A percentile compares a stretch with the other conserved stretches of the same genome.
These are phyloP conservation scores for Drosophila diplacantha DNA, from an alignment of 2,888 invertebrate species.

Conservation along the genomic window DNA sequence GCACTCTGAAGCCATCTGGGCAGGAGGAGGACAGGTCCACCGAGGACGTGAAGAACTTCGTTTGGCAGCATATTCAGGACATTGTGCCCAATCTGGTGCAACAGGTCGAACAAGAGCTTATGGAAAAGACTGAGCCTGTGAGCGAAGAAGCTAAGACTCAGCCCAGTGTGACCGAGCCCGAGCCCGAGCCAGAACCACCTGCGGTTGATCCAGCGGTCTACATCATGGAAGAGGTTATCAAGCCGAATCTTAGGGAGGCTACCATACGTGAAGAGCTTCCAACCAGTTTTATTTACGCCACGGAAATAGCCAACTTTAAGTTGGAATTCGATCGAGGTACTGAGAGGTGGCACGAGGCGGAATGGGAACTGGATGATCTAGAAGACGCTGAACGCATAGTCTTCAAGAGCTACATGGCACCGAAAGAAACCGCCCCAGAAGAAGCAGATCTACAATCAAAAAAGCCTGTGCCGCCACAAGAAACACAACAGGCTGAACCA, in stretches of 20 bases:
- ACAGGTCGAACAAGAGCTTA: conserved; percentile 76
- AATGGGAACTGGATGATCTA: conserved; percentile 53
- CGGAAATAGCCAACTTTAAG: conserved; percentile 69
- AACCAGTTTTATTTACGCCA: conserved; percentile 60
- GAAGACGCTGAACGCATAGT: conserved; percentile 53
- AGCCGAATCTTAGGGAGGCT: conserved; percentile 71
- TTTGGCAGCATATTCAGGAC: conserved; percentile 78
- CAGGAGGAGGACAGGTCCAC: conserved; percentile 44
- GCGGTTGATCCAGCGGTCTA: conserved; percentile 58
- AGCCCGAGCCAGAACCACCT: conserved; percentile 19
- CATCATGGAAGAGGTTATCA: conserved; percentile 75
- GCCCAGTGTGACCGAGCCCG: neutral
- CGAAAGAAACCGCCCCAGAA: conserved; percentile 23
- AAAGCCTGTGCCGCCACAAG: too few species aligned
- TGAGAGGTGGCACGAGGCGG: conserved; percentile 52
- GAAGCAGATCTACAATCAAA: too few species aligned
- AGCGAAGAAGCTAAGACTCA: conserved; percentile 13
- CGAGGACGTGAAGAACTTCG: conserved; percentile 76
- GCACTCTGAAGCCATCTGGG: conserved; percentile 45
- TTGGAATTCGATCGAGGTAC: conserved; percentile 60
- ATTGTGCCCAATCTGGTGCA: conserved; percentile 77
- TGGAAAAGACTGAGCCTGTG: conserved; percentile 49
- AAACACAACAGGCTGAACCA: too few species aligned
- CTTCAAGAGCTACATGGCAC: conserved; percentile 64
- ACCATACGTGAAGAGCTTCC: conserved; percentile 66